Evolutionary conservation across 2,888 invertebrate species (phyloP).

Genomic region (Seira ritae): DNA sequence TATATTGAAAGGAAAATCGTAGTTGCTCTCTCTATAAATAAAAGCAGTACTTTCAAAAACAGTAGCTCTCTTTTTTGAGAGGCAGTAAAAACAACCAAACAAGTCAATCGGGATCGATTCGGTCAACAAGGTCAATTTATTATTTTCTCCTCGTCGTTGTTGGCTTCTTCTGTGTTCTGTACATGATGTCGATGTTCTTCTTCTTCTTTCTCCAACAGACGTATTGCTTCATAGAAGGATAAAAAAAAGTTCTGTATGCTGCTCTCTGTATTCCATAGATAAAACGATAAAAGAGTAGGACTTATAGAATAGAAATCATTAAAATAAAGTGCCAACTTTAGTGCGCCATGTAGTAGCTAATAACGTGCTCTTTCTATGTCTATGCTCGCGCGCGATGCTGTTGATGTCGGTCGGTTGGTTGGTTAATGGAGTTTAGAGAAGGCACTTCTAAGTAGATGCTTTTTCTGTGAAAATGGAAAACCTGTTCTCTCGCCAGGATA

Average conservation of each 20-base stretch:
- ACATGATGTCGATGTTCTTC: no score
- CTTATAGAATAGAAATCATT: neutral
- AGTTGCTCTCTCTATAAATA: neutral
- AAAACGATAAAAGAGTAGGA: no score
- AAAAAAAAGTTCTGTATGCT: neutral
- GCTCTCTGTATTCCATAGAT: no score
- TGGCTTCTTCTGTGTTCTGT: constrained; percentile 1
- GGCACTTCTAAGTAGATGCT: no score
- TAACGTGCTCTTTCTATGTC: neutral
- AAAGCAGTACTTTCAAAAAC: neutral
- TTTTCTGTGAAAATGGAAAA: no score
- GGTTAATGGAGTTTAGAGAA: no score
- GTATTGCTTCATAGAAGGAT: neutral
- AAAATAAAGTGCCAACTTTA: neutral
- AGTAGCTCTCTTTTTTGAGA: neutral
- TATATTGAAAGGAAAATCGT: neutral
- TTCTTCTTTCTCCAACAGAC: neutral
- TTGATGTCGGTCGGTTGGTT: no score
- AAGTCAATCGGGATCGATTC: constrained; percentile 32
- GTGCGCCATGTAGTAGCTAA: neutral
- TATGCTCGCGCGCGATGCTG: no score
- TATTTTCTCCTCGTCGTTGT: neutral
- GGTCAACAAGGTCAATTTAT: constrained; percentile 44
- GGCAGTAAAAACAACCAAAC: constrained; percentile 4
- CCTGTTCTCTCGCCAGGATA: no score